Percentiles rank a stretch among this genome's conserved stretches.
Conservation (phyloP, 2,113 vertebrate genomes). For the Petaurus breviceps region DNA sequence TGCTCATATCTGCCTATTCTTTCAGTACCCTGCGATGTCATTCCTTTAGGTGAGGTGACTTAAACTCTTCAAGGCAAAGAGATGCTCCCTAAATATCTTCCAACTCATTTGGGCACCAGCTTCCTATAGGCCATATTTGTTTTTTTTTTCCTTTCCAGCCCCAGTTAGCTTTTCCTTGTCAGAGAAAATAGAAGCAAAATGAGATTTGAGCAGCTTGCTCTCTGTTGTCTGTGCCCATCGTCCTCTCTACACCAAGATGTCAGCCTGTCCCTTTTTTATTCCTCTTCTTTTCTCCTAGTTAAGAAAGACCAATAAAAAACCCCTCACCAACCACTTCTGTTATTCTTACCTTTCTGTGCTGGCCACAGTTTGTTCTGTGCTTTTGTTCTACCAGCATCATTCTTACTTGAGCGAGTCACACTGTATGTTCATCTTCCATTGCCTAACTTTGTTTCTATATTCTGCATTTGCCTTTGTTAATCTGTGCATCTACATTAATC, state of each 20-base stretch:
- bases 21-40: not conserved
- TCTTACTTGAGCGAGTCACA: too few relatives aligned
- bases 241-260: not conserved
- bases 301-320: not conserved
- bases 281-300: not conserved
- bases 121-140: not conserved
- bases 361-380: not conserved
- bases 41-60: not conserved
- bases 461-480: not conserved
- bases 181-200: not conserved
- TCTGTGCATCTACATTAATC: not conserved
- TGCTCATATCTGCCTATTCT: not conserved
- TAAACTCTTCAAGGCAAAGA: not conserved
- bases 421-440: not conserved
- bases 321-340: not conserved
- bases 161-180: not conserved
- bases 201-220: not conserved
- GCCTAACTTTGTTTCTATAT: not conserved
- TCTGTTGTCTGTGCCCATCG: not conserved
- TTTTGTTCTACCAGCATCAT: too few relatives aligned
- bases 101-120: not conserved
- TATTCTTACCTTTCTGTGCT: not conserved
- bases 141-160: not conserved
- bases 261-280: not conserved
- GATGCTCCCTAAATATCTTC: not conserved